phyloP scores from a whole-genome alignment of 1,140 invertebrate species.

The Vanessa tameamea region DNA sequence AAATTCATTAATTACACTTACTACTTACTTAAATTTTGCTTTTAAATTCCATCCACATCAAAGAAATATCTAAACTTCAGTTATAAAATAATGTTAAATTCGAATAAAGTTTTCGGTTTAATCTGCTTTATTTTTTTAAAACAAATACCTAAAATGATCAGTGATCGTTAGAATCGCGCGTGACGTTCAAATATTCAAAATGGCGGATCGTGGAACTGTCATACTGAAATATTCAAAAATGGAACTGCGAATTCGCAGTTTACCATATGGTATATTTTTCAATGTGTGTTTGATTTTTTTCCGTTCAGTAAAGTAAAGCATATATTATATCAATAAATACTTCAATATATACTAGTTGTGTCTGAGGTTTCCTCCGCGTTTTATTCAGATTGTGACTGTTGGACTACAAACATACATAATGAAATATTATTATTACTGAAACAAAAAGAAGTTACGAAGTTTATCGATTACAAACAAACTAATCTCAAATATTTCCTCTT shows the following conservation, averaged over 20 bases:
- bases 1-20: background rate
- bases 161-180: background rate
- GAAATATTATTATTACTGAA: too few species aligned
- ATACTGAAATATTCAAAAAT: slow-evolving; percentile 11
- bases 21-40: too few species aligned
- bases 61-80: too few species aligned
- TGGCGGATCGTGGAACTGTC: background rate
- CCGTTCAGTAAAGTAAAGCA: background rate
- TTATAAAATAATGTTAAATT: background rate
- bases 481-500: too few species aligned
- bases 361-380: too few species aligned
- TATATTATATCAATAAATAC: too few species aligned
- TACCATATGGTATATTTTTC: background rate
- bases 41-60: too few species aligned
- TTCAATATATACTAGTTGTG: too few species aligned
- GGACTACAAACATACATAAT: too few species aligned
- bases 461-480: too few species aligned
- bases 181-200: slow-evolving; percentile 12
- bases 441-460: too few species aligned
- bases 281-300: background rate
- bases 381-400: too few species aligned
- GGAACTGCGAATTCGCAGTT: background rate
- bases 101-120: background rate
- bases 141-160: slow-evolving; percentile 1
- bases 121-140: background rate